Percentiles rank a stretch among this genome's conserved stretches.
phyloP scores from a whole-genome alignment of 2,888 invertebrate genomes.

The Lasioglossum figueresi region DNA sequence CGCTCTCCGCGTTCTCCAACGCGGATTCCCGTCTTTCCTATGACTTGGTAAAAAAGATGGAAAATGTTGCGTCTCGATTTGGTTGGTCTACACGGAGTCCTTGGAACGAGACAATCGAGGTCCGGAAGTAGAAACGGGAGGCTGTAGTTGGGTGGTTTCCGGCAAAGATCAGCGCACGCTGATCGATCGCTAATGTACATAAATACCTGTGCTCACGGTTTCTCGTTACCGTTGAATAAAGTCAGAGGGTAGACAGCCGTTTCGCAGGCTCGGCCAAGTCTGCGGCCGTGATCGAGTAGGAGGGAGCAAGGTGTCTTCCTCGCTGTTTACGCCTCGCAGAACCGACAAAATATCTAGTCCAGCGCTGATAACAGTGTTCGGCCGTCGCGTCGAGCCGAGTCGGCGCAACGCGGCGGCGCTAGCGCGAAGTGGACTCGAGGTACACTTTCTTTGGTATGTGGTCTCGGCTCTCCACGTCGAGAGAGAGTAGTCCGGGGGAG shows the following conservation, averaged over 20 bases:
- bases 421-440: slow-evolving; percentile 4
- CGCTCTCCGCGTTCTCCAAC: slow-evolving; percentile 10
- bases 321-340: background rate
- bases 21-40: background rate
- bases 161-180: too few relatives aligned
- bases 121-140: background rate
- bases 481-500: slow-evolving; percentile 46
- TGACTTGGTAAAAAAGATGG: background rate
- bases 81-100: background rate
- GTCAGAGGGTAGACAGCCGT: background rate
- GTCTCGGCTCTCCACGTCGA: slow-evolving; percentile 41
- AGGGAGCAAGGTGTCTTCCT: background rate
- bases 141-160: background rate
- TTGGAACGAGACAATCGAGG: background rate
- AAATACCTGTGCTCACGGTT: too few relatives aligned
- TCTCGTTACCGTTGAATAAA: too few relatives aligned
- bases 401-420: background rate
- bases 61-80: background rate
- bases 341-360: background rate
- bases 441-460: slow-evolving; percentile 59
- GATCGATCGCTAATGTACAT: too few relatives aligned
- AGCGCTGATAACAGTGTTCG: background rate
- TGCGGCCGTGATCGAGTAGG: background rate
- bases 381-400: background rate
- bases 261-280: background rate